Evolutionary conservation across 2,888 invertebrate genomes (phyloP).

Genomic region (Thereva nobilitata): DNA sequence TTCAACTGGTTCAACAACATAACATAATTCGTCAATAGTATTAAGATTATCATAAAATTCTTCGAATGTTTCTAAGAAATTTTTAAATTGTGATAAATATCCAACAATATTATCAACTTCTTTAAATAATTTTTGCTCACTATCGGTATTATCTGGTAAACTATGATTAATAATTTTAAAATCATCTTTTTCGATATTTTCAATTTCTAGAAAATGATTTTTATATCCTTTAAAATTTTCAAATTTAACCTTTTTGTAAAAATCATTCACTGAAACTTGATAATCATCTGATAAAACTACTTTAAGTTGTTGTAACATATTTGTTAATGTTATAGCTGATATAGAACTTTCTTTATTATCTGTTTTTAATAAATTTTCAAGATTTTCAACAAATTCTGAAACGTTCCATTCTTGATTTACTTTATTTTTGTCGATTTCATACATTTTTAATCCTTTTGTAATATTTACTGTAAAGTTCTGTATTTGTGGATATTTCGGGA

Average conservation of each 20-base stretch:
- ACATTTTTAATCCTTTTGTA: too few species aligned
- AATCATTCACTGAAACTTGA: conserved; percentile 46
- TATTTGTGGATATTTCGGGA: too few species aligned
- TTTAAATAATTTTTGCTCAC: conserved; percentile 41
- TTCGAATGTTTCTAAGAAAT: conserved; percentile 50
- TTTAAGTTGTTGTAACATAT: neutral
- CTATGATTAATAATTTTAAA: conserved; percentile 48
- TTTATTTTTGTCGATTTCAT: neutral
- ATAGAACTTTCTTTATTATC: neutral
- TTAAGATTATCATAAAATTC: conserved; percentile 51
- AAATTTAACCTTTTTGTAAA: conserved; percentile 47
- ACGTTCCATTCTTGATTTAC: neutral
- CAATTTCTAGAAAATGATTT: conserved; percentile 50
- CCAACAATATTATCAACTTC: conserved; percentile 42
- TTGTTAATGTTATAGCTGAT: neutral
- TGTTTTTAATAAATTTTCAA: neutral
- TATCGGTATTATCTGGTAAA: conserved; percentile 47
- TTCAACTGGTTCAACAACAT: conserved; percentile 52
- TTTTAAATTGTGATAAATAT: conserved; percentile 46
- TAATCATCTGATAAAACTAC: neutral
- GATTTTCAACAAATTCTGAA: neutral
- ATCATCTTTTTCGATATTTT: conserved; percentile 42
- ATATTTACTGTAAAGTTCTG: too few species aligned
- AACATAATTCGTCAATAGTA: conserved; percentile 55
- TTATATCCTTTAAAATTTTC: conserved; percentile 48